Conservation (phyloP, 2,113 vertebrate species). For the Erinaceus europaeus region DNA sequence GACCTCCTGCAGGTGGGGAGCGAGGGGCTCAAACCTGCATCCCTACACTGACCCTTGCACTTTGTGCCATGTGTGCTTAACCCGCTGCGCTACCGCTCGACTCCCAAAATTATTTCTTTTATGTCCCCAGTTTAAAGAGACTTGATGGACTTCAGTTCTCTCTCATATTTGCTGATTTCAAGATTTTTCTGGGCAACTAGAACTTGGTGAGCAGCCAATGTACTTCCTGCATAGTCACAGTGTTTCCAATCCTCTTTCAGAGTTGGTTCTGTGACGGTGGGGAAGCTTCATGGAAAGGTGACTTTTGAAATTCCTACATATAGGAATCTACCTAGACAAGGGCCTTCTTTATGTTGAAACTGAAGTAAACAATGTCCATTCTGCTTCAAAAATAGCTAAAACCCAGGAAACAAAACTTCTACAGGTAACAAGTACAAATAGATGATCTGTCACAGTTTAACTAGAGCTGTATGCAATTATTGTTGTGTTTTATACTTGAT, state of each 20-base stretch:
- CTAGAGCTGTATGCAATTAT: background rate
- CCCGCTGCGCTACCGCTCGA: no score
- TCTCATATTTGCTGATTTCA: background rate
- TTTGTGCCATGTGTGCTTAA: no score
- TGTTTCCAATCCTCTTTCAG: background rate
- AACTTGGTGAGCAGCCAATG: background rate
- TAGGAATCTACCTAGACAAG: background rate
- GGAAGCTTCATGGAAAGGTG: background rate
- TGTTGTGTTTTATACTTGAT: background rate
- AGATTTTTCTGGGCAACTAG: background rate
- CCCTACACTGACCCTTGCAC: no score
- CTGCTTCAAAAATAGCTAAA: background rate
- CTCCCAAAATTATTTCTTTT: background rate
- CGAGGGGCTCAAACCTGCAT: no score
- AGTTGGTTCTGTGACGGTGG: background rate
- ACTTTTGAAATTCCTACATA: background rate
- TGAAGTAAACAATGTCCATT: conserved; percentile 12
- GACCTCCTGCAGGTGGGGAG: no score
- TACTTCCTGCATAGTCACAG: background rate
- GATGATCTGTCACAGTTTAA: background rate
- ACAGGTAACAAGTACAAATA: conserved; percentile 16
- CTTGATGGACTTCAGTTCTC: background rate
- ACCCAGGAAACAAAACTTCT: conserved; percentile 18
- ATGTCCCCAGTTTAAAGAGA: background rate
- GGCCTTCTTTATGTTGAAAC: background rate